These are phyloP conservation scores for Epizoanthus illoricatus DNA, from an alignment of 92 coral and sea anemone genomes.

Conservation along the genomic window DNA sequence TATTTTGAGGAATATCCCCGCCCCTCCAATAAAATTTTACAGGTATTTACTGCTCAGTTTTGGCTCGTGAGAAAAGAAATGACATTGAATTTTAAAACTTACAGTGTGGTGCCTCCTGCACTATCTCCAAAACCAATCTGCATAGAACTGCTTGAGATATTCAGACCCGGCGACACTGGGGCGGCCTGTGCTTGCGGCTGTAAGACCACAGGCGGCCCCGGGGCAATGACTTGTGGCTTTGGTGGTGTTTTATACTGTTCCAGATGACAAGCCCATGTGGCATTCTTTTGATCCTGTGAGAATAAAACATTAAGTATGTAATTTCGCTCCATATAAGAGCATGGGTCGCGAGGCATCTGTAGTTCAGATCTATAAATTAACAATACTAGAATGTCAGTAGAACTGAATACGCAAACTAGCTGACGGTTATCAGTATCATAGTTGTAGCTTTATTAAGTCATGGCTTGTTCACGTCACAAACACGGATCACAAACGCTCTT, in stretches of 20 bases:
- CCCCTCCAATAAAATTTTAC: too few relatives aligned
- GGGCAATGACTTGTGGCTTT: not conserved
- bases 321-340: too few relatives aligned
- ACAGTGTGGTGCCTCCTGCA: not conserved
- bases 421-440: too few relatives aligned
- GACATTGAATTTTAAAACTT: not conserved
- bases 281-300: constrained; percentile 30
- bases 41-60: not conserved
- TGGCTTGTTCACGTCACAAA: too few relatives aligned
- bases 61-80: not conserved
- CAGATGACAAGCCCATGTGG: constrained; percentile 39
- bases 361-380: too few relatives aligned
- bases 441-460: too few relatives aligned
- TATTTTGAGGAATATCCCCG: too few relatives aligned
- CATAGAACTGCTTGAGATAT: constrained; percentile 15
- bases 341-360: too few relatives aligned
- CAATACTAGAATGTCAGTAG: too few relatives aligned
- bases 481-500: too few relatives aligned
- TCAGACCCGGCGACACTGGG: constrained; percentile 20
- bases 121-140: constrained; percentile 11
- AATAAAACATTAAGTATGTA: not conserved
- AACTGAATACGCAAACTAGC: too few relatives aligned
- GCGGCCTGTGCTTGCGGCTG: constrained; percentile 31
- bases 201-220: not conserved
- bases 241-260: constrained; percentile 38